A percentile compares a stretch with the other conserved stretches of the same genome.
Evolutionary conservation across 1,140 invertebrate genomes (phyloP).

Genomic region (Magallana ariakensis): DNA sequence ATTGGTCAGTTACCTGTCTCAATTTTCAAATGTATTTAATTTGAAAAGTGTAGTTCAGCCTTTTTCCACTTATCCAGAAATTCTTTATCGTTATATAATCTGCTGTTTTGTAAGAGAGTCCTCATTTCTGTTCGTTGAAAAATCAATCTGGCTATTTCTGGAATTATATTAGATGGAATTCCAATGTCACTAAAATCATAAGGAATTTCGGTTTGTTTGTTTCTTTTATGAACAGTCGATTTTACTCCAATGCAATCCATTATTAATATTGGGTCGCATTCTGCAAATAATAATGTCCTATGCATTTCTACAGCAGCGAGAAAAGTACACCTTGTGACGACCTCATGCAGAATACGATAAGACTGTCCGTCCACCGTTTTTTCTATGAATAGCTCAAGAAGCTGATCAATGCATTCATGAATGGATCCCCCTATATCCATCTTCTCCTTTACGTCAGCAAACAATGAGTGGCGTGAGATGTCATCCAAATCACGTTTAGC

Average conservation of each 20-base stretch:
- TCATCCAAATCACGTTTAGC: neutral
- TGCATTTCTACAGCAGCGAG: neutral
- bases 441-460: neutral
- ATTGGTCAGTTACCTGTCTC: too few relatives aligned
- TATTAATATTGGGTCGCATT: neutral
- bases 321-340: neutral
- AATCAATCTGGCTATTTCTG: too few relatives aligned
- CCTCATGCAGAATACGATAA: neutral
- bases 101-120: too few relatives aligned
- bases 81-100: too few relatives aligned
- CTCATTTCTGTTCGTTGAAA: too few relatives aligned
- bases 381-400: neutral
- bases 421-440: neutral
- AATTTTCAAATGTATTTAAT: too few relatives aligned
- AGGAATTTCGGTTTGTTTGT: too few relatives aligned
- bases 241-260: neutral
- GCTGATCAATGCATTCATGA: neutral
- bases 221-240: too few relatives aligned
- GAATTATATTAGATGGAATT: too few relatives aligned
- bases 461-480: neutral
- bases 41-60: too few relatives aligned
- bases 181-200: too few relatives aligned
- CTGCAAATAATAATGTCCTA: neutral
- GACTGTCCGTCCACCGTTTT: neutral
- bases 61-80: too few relatives aligned